phyloP scores from a whole-genome alignment of 2,797 vertebrate species.

The Acanthis flammea region DNA sequence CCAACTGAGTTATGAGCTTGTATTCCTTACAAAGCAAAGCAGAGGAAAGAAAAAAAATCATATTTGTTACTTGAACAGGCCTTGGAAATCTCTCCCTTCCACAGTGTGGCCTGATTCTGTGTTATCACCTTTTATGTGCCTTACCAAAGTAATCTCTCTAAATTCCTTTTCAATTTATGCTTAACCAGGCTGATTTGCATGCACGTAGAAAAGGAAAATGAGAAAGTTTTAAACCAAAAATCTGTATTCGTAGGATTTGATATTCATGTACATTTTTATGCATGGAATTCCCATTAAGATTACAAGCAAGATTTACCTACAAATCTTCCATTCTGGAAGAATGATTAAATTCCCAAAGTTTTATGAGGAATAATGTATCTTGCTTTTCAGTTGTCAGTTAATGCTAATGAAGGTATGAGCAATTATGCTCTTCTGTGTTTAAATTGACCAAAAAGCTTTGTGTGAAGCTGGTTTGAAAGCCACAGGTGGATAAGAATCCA shows the following conservation, averaged over 20 bases:
- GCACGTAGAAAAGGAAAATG: slow-evolving; percentile 17
- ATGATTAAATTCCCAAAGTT: slow-evolving; percentile 7
- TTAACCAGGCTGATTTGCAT: slow-evolving; percentile 30
- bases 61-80: not conserved
- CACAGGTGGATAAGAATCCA: not conserved
- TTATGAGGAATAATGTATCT: not conserved
- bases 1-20: not conserved
- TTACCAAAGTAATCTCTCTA: slow-evolving; percentile 8
- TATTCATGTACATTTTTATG: not conserved
- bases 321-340: not conserved
- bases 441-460: not conserved
- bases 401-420: not conserved
- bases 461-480: slow-evolving; percentile 11
- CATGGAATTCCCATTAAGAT: slow-evolving; percentile 6
- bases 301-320: slow-evolving; percentile 10
- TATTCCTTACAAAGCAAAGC: not conserved
- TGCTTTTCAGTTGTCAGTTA: not conserved
- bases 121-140: not conserved
- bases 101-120: not conserved
- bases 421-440: not conserved
- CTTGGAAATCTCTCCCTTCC: not conserved
- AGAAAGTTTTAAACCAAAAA: slow-evolving; percentile 27
- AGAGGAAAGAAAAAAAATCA: not conserved
- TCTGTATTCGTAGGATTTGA: slow-evolving; percentile 6
- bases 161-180: slow-evolving; percentile 20